Base-by-base conservation (phyloP, 2,888 invertebrate species). In the Synanthedon tipuliformis region DNA sequence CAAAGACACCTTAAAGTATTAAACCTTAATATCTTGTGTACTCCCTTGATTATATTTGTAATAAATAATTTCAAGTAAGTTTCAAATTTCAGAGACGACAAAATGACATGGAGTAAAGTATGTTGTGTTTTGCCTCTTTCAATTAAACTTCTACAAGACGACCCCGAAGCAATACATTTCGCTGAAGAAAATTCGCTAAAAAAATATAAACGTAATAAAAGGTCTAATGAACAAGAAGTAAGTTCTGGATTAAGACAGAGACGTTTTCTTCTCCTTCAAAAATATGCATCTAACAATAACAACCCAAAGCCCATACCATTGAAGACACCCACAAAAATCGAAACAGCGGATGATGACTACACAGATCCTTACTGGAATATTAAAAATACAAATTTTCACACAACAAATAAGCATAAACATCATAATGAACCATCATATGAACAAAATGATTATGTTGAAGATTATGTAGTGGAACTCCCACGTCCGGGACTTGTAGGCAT, bases 301-400 rank as follows among this genome's bases (percentile, higher is more conserved):
- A 71, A 66, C 57, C 15, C 56, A n/a, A 72, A 62, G 41, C 51
- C 61, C 12, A 55, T 64, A 15, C 58, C 63, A 40, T 59, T 62
- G 13, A 61, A 66, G 15, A 40, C 50, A 13, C 51, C 67, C 58
- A 59, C 57, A 3, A 54, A 64, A 60, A 73, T 80, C 51, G 71
- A 73, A 3, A 71, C 72, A 41, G 62, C 69, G 13, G 73, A 74
- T 50, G 68, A 78, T 16, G 76, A 75, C 51, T 63, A 81, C 34
- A 64, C 68, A 41, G 86, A 87, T 59, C 86, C 86, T 1, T 87
- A 86, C 57, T 81, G 74, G 73, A 87, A 87, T 62, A 71, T 86
- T 10, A 86, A 82, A 65, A 78, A 71, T 57, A 56, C 63, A 3
- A 75, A 76, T 53, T 65, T 71, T 16, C 65, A 69, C 53, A 65